Evolutionary conservation across 2,797 vertebrate genomes (phyloP).

Genomic region (Hylomyscus alleni): DNA sequence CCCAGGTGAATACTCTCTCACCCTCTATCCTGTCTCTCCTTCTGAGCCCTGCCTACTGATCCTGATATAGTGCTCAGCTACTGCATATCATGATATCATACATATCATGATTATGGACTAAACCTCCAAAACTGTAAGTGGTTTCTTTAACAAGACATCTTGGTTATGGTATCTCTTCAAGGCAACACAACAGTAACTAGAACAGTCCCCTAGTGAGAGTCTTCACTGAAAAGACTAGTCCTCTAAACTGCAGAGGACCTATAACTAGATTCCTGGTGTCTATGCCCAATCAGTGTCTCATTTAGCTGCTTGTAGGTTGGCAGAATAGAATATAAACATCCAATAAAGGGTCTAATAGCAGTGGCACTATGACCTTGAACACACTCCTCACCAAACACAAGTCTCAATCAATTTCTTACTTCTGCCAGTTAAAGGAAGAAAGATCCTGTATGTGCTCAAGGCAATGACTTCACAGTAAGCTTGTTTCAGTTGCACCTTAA

Average conservation of each 20-base stretch:
- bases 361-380: accelerated
- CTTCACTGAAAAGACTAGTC: background rate
- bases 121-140: background rate
- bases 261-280: background rate
- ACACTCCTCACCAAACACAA: background rate
- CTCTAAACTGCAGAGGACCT: background rate
- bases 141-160: background rate
- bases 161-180: background rate
- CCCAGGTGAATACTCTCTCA: background rate
- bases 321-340: accelerated
- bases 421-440: background rate
- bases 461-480: background rate
- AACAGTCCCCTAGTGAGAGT: background rate
- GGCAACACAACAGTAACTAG: background rate
- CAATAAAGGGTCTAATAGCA: background rate
- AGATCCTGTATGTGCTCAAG: background rate
- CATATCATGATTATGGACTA: background rate
- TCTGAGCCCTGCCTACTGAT: background rate
- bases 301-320: background rate
- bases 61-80: too few relatives aligned
- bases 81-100: background rate
- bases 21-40: too few relatives aligned
- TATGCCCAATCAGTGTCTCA: background rate
- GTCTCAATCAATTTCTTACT: background rate
- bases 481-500: background rate